Conservation (phyloP, 2,797 vertebrate genomes). For the Sebastes vulpes region DNA sequence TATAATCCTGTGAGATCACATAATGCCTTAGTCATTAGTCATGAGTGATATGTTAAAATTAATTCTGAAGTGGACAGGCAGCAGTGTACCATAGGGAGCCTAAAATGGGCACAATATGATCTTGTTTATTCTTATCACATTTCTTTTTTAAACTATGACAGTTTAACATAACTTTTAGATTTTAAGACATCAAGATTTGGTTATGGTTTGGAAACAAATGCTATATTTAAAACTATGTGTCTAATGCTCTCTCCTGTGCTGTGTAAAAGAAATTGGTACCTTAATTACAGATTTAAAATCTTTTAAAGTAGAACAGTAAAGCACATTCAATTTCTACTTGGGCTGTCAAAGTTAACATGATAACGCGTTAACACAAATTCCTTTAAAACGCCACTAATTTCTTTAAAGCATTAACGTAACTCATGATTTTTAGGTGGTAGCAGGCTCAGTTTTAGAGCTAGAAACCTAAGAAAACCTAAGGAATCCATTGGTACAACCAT, state of each 20-base stretch:
- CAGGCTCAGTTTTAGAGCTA: not conserved
- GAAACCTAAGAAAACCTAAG: not conserved
- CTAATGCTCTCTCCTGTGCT: not conserved
- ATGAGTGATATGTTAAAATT: conserved; percentile 35
- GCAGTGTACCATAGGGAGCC: not conserved
- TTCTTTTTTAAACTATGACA: not conserved
- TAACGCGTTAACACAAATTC: no score
- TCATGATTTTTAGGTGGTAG: not conserved
- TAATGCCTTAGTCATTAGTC: conserved; percentile 31
- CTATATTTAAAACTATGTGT: not conserved
- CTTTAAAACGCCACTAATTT: not conserved
- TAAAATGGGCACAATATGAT: not conserved
- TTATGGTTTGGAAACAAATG: not conserved
- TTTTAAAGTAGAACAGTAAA: not conserved
- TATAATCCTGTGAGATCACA: conserved; percentile 35
- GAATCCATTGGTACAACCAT: not conserved
- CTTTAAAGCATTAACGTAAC: not conserved
- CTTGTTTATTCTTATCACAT: conserved; percentile 6
- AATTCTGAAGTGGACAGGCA: conserved; percentile 1
- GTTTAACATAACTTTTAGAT: not conserved
- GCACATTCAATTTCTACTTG: not conserved
- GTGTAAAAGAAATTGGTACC: not conserved
- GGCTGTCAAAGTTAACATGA: not conserved
- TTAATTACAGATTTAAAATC: not conserved
- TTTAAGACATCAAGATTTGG: not conserved